Conservation (phyloP, 2,888 invertebrate species). For the Rotaria socialis region DNA sequence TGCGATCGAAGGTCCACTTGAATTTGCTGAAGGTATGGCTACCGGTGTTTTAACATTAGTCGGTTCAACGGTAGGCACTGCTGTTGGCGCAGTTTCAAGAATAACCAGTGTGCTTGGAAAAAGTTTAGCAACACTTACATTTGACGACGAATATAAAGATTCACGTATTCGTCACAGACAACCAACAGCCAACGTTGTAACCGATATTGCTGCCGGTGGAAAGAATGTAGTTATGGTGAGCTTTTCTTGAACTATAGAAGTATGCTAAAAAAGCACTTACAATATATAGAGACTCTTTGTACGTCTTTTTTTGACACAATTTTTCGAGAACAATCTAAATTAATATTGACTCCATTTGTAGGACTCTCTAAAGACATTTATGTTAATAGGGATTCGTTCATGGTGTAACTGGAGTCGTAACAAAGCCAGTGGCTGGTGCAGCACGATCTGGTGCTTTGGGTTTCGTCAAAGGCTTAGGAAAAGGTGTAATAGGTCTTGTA, state of each 20-base stretch:
- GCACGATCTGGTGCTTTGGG: slow-evolving; percentile 71
- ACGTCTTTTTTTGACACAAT: too few relatives aligned
- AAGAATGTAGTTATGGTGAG: background rate
- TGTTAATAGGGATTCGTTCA: slow-evolving; percentile 72
- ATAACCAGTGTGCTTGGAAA: slow-evolving; percentile 69
- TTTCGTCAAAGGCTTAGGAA: slow-evolving; percentile 17
- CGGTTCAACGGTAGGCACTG: slow-evolving; percentile 93
- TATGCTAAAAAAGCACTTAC: too few relatives aligned
- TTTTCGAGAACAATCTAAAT: too few relatives aligned
- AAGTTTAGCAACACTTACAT: slow-evolving; percentile 84
- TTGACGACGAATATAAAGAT: slow-evolving; percentile 89
- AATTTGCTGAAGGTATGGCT: slow-evolving; percentile 93
- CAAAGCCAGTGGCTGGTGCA: slow-evolving; percentile 88
- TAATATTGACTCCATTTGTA: too few relatives aligned
- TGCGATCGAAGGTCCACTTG: slow-evolving; percentile 88
- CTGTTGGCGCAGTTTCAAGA: slow-evolving; percentile 88
- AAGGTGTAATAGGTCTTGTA: slow-evolving; percentile 88
- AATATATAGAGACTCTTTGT: too few relatives aligned
- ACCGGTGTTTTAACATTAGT: slow-evolving; percentile 87
- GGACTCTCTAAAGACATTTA: background rate
- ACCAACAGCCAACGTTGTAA: background rate
- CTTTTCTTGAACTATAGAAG: too few relatives aligned
- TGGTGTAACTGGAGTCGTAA: slow-evolving; percentile 91
- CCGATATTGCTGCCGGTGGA: background rate
- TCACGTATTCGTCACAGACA: slow-evolving; percentile 60